phyloP scores from a whole-genome alignment of 1,140 invertebrate species.

The Nasonia giraulti region DNA sequence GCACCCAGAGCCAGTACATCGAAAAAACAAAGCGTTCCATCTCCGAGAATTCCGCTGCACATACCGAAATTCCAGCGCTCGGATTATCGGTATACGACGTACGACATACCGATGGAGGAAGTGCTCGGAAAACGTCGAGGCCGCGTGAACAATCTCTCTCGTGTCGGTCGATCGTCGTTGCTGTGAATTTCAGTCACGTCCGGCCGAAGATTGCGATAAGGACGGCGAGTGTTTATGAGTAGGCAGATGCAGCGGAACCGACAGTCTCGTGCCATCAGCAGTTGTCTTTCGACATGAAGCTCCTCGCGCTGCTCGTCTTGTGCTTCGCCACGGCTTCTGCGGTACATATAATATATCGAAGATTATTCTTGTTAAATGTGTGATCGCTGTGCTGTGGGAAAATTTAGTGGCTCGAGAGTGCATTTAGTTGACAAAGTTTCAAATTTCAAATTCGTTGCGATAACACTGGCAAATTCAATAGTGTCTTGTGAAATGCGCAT shows the following conservation, averaged over 20 bases:
- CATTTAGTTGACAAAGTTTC: too few species aligned
- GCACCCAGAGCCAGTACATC: too few species aligned
- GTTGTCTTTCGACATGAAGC: neutral
- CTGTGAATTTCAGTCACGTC: slow-evolving; percentile 15
- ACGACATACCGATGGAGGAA: neutral
- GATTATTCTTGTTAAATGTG: neutral
- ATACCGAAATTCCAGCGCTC: too few species aligned
- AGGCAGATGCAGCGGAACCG: neutral
- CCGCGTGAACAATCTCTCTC: neutral
- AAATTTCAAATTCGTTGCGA: too few species aligned
- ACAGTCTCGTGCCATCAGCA: neutral
- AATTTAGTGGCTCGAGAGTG: too few species aligned
- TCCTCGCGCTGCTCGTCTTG: neutral
- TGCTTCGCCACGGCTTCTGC: neutral
- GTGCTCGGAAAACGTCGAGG: neutral
- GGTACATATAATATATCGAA: neutral
- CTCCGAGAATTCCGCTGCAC: too few species aligned
- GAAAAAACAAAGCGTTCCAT: too few species aligned
- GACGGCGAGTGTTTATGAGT: neutral
- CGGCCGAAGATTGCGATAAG: slow-evolving; percentile 6
- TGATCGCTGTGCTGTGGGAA: too few species aligned
- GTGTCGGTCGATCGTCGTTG: neutral
- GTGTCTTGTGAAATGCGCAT: too few species aligned
- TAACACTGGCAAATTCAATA: too few species aligned
- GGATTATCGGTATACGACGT: too few species aligned